These are phyloP conservation scores for Drosophila pegasa DNA, from an alignment of 2,888 invertebrate genomes.

Conservation along the genomic window DNA sequence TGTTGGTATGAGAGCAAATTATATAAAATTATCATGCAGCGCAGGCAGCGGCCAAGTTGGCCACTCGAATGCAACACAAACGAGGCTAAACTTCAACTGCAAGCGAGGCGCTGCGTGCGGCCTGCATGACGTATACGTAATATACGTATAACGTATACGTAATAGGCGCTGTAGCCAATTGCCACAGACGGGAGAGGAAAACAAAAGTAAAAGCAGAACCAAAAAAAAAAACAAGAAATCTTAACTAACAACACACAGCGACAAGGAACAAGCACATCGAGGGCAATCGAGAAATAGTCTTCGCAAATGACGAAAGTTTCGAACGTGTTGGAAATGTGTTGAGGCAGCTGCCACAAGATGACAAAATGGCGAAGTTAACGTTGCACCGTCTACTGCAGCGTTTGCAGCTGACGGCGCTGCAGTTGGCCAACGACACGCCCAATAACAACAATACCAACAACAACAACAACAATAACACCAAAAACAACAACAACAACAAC, in stretches of 20 bases:
- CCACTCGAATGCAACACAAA: conserved; percentile 55
- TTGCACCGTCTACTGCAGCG: conserved; percentile 68
- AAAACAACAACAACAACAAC: conserved; percentile 30
- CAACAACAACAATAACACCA: conserved; percentile 27
- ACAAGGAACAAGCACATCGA: conserved; percentile 1
- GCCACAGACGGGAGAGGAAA: conserved; percentile 44
- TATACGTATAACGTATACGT: conserved; percentile 57
- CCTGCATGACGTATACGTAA: conserved; percentile 69
- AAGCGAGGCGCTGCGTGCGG: conserved; percentile 45
- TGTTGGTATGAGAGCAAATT: conserved; percentile 61
- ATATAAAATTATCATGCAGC: conserved; percentile 79
- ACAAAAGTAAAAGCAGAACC: conserved; percentile 20
- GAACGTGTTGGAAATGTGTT: conserved; percentile 53
- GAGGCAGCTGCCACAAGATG: conserved; percentile 62
- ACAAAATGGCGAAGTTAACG: conserved; percentile 77
- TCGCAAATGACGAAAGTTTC: conserved; percentile 69
- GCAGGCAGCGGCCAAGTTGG: conserved; percentile 64
- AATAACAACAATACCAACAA: conserved; percentile 38
- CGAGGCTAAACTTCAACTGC: conserved; percentile 44
- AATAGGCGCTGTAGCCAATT: conserved; percentile 61
- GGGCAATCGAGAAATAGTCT: not conserved
- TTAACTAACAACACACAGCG: not conserved
- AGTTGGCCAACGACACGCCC: conserved; percentile 57
- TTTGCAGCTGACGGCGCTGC: conserved; percentile 69
- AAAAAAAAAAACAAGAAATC: not conserved